Conservation (phyloP, 2,888 invertebrate genomes). For the Drosophila lutescens region DNA sequence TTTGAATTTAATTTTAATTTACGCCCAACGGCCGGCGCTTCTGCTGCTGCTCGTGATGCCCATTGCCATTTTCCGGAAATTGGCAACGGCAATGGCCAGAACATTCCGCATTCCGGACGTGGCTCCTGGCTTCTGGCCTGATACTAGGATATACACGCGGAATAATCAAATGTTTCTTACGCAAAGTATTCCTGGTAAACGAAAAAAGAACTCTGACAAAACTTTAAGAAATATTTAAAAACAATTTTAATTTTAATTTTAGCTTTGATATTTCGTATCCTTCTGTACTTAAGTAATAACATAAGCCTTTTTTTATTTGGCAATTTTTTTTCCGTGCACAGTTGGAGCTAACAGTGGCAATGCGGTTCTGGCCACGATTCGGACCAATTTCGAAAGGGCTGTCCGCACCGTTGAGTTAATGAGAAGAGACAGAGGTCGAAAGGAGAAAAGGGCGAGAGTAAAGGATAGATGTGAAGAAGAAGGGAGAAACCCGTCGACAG, state of each 20-base stretch:
- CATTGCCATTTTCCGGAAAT: conserved; percentile 74
- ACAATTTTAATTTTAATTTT: too few species aligned
- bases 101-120: conserved; percentile 52
- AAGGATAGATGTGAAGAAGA: conserved; percentile 7
- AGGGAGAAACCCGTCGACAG: conserved; percentile 53
- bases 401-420: conserved; percentile 72
- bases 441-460: conserved; percentile 6
- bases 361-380: conserved; percentile 30
- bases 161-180: neutral
- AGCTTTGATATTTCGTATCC: neutral
- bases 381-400: conserved; percentile 53
- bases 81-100: conserved; percentile 68
- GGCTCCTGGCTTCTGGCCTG: conserved; percentile 34
- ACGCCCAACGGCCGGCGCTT: conserved; percentile 71
- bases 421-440: conserved; percentile 42
- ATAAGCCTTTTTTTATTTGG: too few species aligned
- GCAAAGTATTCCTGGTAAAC: neutral
- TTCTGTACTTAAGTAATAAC: neutral
- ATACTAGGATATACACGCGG: conserved; percentile 14
- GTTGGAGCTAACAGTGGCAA: conserved; percentile 20
- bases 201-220: too few species aligned
- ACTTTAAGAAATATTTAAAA: too few species aligned
- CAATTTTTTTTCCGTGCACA: neutral
- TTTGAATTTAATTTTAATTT: conserved; percentile 80
- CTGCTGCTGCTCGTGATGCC: conserved; percentile 57